phyloP scores from a whole-genome alignment of 2,113 vertebrate genomes.

The Pelobates fuscus region DNA sequence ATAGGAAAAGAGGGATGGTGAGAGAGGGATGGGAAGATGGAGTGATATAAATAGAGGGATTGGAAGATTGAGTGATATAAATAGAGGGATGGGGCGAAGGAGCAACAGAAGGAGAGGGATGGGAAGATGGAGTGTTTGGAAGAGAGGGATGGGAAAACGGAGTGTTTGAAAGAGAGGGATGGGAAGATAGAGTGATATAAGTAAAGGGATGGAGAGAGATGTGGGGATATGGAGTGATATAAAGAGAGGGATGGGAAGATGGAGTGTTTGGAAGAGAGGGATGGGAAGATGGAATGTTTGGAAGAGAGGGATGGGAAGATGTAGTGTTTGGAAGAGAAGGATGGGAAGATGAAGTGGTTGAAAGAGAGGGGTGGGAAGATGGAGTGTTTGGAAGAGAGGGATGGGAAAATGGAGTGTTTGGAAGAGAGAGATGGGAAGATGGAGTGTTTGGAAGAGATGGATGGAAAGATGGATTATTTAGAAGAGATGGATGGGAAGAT shows the following conservation, averaged over 20 bases:
- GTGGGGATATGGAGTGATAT: not conserved
- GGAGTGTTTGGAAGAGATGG: not conserved
- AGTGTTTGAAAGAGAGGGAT: not conserved
- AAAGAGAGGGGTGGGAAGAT: not conserved
- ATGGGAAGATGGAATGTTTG: not conserved
- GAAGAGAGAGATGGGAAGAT: not conserved
- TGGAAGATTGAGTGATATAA: not conserved
- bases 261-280: not conserved
- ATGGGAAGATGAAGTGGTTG: not conserved
- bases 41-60: not conserved
- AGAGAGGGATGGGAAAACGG: too few relatives aligned
- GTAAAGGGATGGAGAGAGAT: not conserved
- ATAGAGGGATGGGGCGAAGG: too few relatives aligned
- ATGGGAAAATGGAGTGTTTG: not conserved
- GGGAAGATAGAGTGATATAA: not conserved
- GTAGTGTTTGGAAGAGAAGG: not conserved
- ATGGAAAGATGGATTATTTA: not conserved
- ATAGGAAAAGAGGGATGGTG: too few relatives aligned
- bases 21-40: not conserved
- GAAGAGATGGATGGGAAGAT: not conserved
- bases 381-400: not conserved
- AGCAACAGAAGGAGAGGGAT: not conserved
- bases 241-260: not conserved
- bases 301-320: not conserved
- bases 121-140: not conserved